Percentiles rank a stretch among this genome's conserved stretches.
Evolutionary conservation across 1,140 invertebrate species (phyloP).

Genomic region (Calliphora vicina): DNA sequence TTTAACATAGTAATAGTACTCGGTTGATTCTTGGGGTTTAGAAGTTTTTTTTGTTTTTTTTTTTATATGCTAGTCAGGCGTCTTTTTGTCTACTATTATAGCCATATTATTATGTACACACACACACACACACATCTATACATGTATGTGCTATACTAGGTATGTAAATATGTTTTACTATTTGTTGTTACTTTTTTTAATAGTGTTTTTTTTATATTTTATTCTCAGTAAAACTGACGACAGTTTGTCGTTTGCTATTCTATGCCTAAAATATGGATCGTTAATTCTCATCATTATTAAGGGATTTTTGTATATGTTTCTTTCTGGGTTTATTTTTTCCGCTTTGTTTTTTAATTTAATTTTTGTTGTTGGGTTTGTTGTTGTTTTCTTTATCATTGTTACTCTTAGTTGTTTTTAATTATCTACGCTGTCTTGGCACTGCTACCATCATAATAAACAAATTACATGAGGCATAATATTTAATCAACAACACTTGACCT

Average conservation of each 20-base stretch:
- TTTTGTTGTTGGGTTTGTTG: too few relatives aligned
- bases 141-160: too few relatives aligned
- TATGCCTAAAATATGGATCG: slow-evolving; percentile 13
- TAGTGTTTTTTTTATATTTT: not conserved
- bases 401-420: not conserved
- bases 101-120: not conserved
- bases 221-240: not conserved
- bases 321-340: not conserved
- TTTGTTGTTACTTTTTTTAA: not conserved
- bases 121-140: too few relatives aligned
- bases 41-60: too few relatives aligned
- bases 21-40: not conserved
- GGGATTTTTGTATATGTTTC: not conserved
- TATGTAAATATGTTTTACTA: not conserved
- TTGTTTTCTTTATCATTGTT: not conserved
- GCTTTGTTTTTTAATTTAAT: not conserved
- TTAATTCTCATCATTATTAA: slow-evolving; percentile 2
- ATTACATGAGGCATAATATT: not conserved
- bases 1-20: not conserved
- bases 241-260: slow-evolving; percentile 3
- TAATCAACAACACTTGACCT: slow-evolving; percentile 14
- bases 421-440: not conserved
- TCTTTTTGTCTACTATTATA: slow-evolving; percentile 20
- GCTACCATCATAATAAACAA: not conserved
- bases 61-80: not conserved